These are phyloP conservation scores for Apodemia duryi DNA, from an alignment of 2,888 invertebrate genomes.

Conservation along the genomic window DNA sequence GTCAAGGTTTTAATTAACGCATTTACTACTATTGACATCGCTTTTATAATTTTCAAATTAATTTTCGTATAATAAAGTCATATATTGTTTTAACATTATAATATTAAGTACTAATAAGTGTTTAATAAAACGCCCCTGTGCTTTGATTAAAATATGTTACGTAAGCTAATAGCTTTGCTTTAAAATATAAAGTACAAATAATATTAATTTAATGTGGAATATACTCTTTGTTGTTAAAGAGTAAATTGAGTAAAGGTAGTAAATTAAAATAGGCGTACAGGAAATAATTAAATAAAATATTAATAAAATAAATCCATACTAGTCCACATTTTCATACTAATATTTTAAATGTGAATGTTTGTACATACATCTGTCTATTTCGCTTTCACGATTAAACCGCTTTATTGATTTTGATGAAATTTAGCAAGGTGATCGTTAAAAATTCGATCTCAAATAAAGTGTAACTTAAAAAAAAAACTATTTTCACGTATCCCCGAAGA, in stretches of 20 bases:
- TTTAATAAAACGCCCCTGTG: neutral
- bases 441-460: too few relatives aligned
- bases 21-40: constrained; percentile 7
- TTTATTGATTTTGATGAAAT: too few relatives aligned
- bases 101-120: constrained; percentile 3
- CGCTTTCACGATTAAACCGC: too few relatives aligned
- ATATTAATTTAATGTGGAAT: neutral
- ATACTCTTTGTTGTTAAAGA: neutral
- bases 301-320: too few relatives aligned
- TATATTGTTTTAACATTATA: constrained; percentile 4
- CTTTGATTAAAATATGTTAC: neutral
- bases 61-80: constrained; percentile 5
- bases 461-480: too few relatives aligned
- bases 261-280: neutral
- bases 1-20: constrained; percentile 8
- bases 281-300: neutral
- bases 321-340: too few relatives aligned
- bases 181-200: neutral
- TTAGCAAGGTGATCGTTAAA: too few relatives aligned
- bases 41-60: constrained; percentile 1
- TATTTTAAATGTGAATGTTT: too few relatives aligned
- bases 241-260: neutral
- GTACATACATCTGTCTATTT: too few relatives aligned
- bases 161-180: neutral
- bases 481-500: too few relatives aligned